These are phyloP conservation scores for Monochamus saltuarius DNA, from an alignment of 1,140 invertebrate species.

Conservation along the genomic window DNA sequence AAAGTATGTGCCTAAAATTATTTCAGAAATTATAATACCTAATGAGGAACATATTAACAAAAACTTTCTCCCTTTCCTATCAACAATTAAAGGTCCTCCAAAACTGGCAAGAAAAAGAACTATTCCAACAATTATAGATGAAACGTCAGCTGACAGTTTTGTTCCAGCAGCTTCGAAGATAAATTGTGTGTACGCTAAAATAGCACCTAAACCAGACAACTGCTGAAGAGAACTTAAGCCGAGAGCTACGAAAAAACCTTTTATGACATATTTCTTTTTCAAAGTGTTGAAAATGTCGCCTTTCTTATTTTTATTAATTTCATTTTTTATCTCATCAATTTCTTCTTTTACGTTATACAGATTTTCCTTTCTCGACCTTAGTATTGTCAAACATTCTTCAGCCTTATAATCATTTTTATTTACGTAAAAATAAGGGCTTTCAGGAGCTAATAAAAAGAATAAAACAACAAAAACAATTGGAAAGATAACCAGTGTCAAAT, in stretches of 20 bases:
- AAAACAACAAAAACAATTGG: slow-evolving; percentile 56
- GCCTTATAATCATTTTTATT: slow-evolving; percentile 63
- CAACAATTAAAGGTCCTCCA: slow-evolving; percentile 58
- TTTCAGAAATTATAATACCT: slow-evolving; percentile 55
- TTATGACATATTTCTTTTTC: slow-evolving; percentile 11
- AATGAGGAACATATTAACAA: slow-evolving; percentile 68
- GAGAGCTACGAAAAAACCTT: slow-evolving; percentile 59
- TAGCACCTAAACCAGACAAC: slow-evolving; percentile 76
- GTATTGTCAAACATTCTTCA: slow-evolving; percentile 6
- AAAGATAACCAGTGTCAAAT: slow-evolving; percentile 53
- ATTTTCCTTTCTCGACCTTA: not conserved
- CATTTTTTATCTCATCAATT: slow-evolving; percentile 15
- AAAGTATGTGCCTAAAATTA: slow-evolving; percentile 36
- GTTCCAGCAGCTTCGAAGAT: slow-evolving; percentile 67
- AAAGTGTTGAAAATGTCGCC: slow-evolving; percentile 14
- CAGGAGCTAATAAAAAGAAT: slow-evolving; percentile 59
- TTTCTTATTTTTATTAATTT: slow-evolving; percentile 1
- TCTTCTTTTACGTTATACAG: slow-evolving; percentile 1
- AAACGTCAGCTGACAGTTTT: slow-evolving; percentile 48
- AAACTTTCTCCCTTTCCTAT: slow-evolving; percentile 68
- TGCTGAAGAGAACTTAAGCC: slow-evolving; percentile 72
- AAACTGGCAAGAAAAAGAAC: slow-evolving; percentile 27
- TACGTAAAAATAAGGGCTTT: slow-evolving; percentile 73
- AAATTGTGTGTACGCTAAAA: slow-evolving; percentile 74
- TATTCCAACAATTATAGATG: slow-evolving; percentile 23